phyloP scores from a whole-genome alignment of 2,113 vertebrate species.

The Poecile atricapillus region DNA sequence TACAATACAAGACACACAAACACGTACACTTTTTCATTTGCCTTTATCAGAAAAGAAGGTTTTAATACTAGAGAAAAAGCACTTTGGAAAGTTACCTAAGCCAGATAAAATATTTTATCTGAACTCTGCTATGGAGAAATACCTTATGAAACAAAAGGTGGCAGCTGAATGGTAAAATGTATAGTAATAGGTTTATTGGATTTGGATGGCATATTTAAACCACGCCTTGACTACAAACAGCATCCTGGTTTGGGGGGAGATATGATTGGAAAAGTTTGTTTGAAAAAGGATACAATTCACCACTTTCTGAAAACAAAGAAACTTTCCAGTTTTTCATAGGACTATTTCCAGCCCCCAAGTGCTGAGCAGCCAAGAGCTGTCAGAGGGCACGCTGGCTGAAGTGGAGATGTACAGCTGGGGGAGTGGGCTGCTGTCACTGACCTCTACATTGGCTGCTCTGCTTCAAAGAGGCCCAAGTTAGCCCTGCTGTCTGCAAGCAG shows the following conservation, averaged over 20 bases:
- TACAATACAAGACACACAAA: neutral
- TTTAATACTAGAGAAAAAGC: neutral
- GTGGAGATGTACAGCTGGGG: neutral
- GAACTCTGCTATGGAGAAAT: neutral
- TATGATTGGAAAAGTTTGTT: slow-evolving; percentile 47
- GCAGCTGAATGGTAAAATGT: neutral
- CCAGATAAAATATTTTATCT: slow-evolving; percentile 35
- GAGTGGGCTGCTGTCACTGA: neutral
- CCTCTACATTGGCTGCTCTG: neutral
- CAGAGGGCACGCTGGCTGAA: neutral
- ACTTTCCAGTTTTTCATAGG: slow-evolving; percentile 25
- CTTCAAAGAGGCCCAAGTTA: neutral
- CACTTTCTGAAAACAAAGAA: slow-evolving; percentile 10
- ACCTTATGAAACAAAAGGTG: slow-evolving; percentile 27
- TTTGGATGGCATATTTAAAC: slow-evolving; percentile 54
- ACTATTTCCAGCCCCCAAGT: neutral
- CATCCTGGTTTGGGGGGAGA: slow-evolving; percentile 31
- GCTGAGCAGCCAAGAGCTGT: neutral
- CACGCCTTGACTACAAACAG: slow-evolving; percentile 47
- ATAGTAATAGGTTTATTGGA: slow-evolving; percentile 28
- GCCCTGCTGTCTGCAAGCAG: neutral
- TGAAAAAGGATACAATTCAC: slow-evolving; percentile 37
- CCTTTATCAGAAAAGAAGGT: neutral
- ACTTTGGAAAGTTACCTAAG: neutral
- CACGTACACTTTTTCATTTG: neutral